A percentile compares a stretch with the other conserved stretches of the same genome.
Evolutionary conservation across 2,888 invertebrate genomes (phyloP).

Genomic region (Pseudococcus jackbeardsleyi): DNA sequence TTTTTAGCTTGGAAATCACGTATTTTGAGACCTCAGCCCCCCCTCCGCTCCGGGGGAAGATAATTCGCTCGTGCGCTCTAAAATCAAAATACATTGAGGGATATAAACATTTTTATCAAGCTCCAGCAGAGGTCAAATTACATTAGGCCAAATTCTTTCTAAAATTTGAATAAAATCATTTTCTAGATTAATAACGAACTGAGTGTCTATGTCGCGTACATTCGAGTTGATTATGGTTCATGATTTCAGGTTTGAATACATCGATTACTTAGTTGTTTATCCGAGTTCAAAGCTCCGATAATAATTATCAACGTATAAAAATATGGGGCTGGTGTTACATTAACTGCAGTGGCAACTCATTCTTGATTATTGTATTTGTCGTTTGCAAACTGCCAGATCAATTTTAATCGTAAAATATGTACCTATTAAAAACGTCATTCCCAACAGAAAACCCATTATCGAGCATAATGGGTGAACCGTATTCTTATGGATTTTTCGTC

Average conservation of each 20-base stretch:
- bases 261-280: neutral
- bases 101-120: too few relatives aligned
- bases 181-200: neutral
- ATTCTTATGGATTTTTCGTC: neutral
- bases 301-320: neutral
- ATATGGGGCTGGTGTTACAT: neutral
- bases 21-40: too few relatives aligned
- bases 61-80: too few relatives aligned
- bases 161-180: neutral
- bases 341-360: neutral
- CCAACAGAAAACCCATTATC: neutral
- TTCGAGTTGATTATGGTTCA: neutral
- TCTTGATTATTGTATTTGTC: constrained; percentile 1
- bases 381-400: neutral
- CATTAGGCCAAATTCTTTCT: too few relatives aligned
- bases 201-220: neutral
- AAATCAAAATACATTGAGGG: too few relatives aligned
- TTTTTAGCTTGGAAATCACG: too few relatives aligned
- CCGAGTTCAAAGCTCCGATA: constrained; percentile 3
- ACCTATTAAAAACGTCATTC: neutral
- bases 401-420: neutral
- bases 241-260: neutral
- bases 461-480: neutral
- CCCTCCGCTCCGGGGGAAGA: too few relatives aligned
- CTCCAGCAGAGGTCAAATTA: too few relatives aligned